Evolutionary conservation across 2,797 vertebrate genomes (phyloP).

Genomic region (Rhinatrema bivittatum): DNA sequence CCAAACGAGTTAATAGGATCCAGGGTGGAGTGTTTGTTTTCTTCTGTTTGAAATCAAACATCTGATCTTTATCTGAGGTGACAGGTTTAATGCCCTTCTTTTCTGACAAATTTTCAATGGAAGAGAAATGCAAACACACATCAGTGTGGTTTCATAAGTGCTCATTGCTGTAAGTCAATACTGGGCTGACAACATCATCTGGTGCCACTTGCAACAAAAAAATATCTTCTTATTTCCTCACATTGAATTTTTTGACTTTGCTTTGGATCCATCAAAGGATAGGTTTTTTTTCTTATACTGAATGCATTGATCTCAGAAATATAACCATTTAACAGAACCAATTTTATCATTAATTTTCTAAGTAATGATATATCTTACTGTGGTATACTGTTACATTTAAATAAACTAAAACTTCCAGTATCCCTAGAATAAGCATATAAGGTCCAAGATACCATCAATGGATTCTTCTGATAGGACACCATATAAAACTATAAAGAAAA

Average conservation of each 20-base stretch:
- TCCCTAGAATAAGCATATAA: no score
- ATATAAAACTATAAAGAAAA: no score
- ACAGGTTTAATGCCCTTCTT: constrained; percentile 77
- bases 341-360: no score
- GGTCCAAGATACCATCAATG: no score
- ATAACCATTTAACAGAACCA: background rate
- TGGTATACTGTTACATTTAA: no score
- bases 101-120: constrained; percentile 62
- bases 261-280: constrained; percentile 11
- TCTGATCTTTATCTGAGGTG: constrained; percentile 79
- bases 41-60: constrained; percentile 74
- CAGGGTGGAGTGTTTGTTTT: constrained; percentile 50
- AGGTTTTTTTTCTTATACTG: background rate
- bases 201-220: constrained; percentile 15
- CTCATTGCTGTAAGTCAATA: constrained; percentile 26
- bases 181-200: constrained; percentile 23
- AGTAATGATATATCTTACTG: no score
- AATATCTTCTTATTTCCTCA: constrained; percentile 2
- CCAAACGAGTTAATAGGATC: constrained; percentile 39
- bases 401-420: no score
- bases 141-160: constrained; percentile 27
- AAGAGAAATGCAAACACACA: constrained; percentile 67
- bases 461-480: no score
- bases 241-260: constrained; percentile 15
- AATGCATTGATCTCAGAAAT: constrained; percentile 6